These are phyloP conservation scores for Ictidomys tridecemlineatus DNA, from an alignment of 2,113 vertebrate genomes.

Conservation along the genomic window DNA sequence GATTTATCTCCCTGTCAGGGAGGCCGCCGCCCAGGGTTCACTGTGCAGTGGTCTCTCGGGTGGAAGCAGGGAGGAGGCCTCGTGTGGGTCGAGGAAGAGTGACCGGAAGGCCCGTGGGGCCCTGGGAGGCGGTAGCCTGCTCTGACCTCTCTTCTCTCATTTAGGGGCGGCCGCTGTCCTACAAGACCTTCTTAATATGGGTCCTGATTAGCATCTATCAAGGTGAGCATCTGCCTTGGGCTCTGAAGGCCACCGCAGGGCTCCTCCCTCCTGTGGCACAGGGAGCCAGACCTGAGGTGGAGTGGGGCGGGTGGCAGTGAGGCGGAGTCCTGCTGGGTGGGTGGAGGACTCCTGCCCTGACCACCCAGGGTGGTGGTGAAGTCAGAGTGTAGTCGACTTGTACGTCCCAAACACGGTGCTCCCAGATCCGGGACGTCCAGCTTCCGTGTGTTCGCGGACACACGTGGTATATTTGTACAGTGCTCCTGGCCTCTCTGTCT, in stretches of 20 bases:
- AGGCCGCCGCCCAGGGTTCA: accelerated
- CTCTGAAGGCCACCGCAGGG: neutral
- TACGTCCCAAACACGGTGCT: neutral
- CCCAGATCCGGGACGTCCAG: accelerated
- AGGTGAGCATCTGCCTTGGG: constrained; percentile 90
- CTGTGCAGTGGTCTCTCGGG: accelerated
- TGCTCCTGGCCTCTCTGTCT: accelerated
- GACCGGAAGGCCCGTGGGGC: accelerated
- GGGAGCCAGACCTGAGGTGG: accelerated
- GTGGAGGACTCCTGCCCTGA: neutral
- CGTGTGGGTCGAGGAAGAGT: accelerated
- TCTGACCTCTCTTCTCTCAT: constrained; percentile 8
- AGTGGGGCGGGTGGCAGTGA: accelerated
- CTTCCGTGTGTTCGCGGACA: neutral
- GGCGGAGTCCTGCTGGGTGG: accelerated
- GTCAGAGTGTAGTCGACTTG: accelerated
- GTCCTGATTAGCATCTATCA: constrained; percentile 99
- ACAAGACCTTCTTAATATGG: constrained; percentile 98
- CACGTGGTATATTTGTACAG: accelerated
- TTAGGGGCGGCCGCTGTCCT: constrained; percentile 96
- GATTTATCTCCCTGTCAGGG: neutral
- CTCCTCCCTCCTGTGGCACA: neutral
- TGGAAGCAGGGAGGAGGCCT: neutral
- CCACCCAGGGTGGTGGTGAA: neutral
- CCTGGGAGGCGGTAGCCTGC: accelerated